phyloP scores from a whole-genome alignment of 2,113 vertebrate species.

The Apodemus sylvaticus region DNA sequence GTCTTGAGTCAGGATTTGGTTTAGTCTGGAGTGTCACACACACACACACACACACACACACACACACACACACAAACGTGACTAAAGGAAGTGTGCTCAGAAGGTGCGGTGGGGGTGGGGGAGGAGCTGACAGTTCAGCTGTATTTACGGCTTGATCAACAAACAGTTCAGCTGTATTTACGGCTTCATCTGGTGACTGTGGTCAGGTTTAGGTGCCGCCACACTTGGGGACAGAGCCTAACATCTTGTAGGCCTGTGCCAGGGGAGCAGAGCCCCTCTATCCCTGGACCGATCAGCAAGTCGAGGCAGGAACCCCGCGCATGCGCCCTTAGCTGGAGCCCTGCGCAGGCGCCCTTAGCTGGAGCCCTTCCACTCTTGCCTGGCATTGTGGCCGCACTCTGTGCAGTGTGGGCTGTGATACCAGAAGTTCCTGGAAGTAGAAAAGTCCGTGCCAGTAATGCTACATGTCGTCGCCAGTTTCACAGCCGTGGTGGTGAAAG shows the following conservation, averaged over 20 bases:
- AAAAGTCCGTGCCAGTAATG: conserved; percentile 25
- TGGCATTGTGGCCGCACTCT: neutral
- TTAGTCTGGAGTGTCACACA: neutral
- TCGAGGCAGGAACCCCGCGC: neutral
- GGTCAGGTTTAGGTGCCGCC: neutral
- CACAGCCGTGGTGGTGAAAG: neutral
- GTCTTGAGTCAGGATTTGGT: neutral
- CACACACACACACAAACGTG: neutral
- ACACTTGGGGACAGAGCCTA: neutral
- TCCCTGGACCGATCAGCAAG: neutral
- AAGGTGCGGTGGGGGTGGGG: neutral
- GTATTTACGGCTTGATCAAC: neutral
- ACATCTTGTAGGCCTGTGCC: neutral
- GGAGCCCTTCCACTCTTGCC: neutral
- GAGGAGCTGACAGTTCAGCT: neutral
- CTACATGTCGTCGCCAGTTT: neutral
- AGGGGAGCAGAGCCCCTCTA: neutral
- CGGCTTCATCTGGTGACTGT: neutral
- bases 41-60: no score
- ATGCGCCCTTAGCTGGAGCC: neutral
- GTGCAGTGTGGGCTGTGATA: conserved; percentile 7
- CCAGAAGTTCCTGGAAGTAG: conserved; percentile 15
- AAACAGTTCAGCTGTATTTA: neutral
- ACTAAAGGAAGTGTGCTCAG: neutral
- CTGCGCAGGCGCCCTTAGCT: neutral